phyloP scores from a whole-genome alignment of 30 jellyfish, hydroid and myxozoan species.

The Chrysaora quinquecirrha region DNA sequence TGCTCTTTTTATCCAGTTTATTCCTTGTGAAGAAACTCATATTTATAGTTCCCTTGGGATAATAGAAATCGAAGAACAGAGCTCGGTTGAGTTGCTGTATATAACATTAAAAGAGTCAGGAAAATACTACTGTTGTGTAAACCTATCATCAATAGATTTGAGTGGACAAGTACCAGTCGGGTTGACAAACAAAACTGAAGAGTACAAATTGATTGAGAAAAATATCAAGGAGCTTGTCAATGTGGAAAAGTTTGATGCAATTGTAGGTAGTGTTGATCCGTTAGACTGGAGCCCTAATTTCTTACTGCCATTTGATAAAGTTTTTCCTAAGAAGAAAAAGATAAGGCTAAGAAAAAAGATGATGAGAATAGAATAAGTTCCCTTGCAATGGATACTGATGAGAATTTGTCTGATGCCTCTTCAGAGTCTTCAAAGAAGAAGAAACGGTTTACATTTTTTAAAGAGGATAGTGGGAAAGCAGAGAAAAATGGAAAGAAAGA shows the following conservation, averaged over 20 bases:
- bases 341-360: neutral
- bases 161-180: constrained; percentile 23
- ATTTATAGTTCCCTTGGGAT: constrained; percentile 43
- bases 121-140: constrained; percentile 30
- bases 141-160: constrained; percentile 17
- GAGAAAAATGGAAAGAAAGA: constrained; percentile 13
- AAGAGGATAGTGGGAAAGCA: constrained; percentile 31
- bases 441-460: constrained; percentile 48
- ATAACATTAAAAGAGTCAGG: constrained; percentile 48
- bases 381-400: constrained; percentile 37
- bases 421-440: neutral
- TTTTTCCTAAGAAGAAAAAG: constrained; percentile 21
- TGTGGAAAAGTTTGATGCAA: constrained; percentile 32
- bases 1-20: constrained; percentile 40
- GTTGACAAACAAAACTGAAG: constrained; percentile 24
- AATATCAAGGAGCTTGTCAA: constrained; percentile 22
- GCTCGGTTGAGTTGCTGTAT: constrained; percentile 25
- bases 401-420: constrained; percentile 16
- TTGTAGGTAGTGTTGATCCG: constrained; percentile 28
- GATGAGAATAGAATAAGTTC: constrained; percentile 8
- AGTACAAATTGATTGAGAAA: neutral
- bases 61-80: constrained; percentile 39
- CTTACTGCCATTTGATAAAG: constrained; percentile 24
- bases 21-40: constrained; percentile 19
- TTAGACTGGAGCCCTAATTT: constrained; percentile 10